These are phyloP conservation scores for Andrena hattorfiana DNA, from an alignment of 2,888 invertebrate species.

Conservation along the genomic window DNA sequence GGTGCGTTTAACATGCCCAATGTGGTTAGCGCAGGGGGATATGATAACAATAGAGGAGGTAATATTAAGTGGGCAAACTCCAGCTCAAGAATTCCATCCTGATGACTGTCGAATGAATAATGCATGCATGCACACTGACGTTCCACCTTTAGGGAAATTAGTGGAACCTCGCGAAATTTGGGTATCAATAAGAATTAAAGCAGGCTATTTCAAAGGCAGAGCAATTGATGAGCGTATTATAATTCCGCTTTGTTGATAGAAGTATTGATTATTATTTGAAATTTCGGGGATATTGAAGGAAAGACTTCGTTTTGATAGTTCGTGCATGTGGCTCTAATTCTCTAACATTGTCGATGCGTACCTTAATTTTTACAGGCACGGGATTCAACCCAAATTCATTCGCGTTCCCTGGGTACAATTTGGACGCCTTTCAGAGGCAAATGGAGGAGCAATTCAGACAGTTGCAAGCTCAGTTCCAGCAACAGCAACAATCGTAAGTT, in stretches of 20 bases:
- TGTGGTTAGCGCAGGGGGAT: constrained; percentile 4
- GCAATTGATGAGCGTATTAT: neutral
- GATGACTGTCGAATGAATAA: constrained; percentile 3
- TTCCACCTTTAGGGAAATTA: neutral
- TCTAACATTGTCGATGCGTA: neutral
- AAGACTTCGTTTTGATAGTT: neutral
- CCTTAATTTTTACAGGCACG: constrained; percentile 28
- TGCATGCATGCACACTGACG: constrained; percentile 20
- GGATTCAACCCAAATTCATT: constrained; percentile 1
- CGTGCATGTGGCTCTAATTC: neutral
- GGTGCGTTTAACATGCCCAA: neutral
- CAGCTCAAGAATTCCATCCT: neutral
- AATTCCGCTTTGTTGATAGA: too few relatives aligned
- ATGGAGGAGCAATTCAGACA: constrained; percentile 68
- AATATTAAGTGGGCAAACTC: constrained; percentile 30
- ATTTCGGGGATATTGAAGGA: neutral
- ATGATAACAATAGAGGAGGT: constrained; percentile 34
- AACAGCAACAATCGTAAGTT: constrained; percentile 76
- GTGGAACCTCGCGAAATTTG: neutral
- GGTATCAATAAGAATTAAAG: neutral
- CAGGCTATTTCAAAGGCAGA: neutral
- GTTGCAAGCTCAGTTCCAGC: constrained; percentile 70
- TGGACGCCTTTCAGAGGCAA: constrained; percentile 49
- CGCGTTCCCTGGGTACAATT: constrained; percentile 18
- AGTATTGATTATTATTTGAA: neutral